Percentiles rank a stretch among this genome's conserved stretches.
Conservation (phyloP, 2,888 invertebrate genomes). For the Drosophila falleni region DNA sequence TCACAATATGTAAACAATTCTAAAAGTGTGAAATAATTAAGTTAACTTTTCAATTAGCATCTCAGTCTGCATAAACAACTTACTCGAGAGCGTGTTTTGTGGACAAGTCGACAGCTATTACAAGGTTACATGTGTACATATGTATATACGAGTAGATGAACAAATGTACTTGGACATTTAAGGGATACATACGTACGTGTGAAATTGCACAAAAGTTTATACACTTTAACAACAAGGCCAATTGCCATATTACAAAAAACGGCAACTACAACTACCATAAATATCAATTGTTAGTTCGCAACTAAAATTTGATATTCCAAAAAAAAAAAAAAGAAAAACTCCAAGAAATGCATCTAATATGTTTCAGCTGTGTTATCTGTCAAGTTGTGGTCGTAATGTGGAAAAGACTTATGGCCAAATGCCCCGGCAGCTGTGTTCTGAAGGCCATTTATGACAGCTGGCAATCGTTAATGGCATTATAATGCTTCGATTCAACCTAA, state of each 20-base stretch:
- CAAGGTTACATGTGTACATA: conserved; percentile 7
- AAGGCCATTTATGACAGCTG: conserved; percentile 59
- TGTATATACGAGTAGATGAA: not conserved
- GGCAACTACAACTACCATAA: conserved; percentile 1
- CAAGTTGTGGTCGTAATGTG: conserved; percentile 25
- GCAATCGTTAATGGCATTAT: conserved; percentile 55
- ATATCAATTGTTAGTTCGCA: not conserved
- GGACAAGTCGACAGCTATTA: conserved; percentile 15
- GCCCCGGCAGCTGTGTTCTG: conserved; percentile 45
- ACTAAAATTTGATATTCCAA: not conserved
- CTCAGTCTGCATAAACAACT: conserved; percentile 30
- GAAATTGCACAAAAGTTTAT: conserved; percentile 7
- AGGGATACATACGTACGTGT: conserved; percentile 2
- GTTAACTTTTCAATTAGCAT: conserved; percentile 10
- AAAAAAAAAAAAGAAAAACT: not conserved
- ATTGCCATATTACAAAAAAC: not conserved
- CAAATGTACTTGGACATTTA: conserved; percentile 13
- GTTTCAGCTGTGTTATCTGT: conserved; percentile 31
- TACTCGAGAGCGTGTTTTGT: conserved; percentile 8
- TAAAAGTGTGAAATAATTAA: conserved; percentile 20
- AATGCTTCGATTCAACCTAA: conserved; percentile 47
- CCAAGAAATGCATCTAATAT: conserved; percentile 14
- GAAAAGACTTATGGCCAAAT: conserved; percentile 38
- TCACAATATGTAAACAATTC: not conserved
- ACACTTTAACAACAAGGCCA: conserved; percentile 19